Conservation (phyloP, 2,888 invertebrate species). For the Tachina fera region DNA sequence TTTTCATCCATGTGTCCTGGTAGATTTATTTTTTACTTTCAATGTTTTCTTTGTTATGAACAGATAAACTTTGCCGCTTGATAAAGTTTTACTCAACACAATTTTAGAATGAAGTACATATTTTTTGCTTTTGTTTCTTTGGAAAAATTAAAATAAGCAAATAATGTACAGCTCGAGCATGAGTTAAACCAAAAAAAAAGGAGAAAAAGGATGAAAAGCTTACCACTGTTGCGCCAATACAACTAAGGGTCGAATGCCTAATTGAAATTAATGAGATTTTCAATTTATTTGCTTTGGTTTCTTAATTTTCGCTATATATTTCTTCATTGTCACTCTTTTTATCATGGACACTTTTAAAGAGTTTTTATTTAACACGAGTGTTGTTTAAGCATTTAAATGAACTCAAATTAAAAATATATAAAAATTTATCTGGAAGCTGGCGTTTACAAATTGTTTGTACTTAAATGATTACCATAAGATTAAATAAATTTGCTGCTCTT, state of each 20-base stretch:
- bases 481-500: neutral
- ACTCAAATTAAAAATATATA: neutral
- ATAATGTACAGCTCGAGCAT: neutral
- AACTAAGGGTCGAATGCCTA: slow-evolving; percentile 68
- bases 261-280: slow-evolving; percentile 72
- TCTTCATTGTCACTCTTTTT: slow-evolving; percentile 7
- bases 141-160: neutral
- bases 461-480: slow-evolving; percentile 1
- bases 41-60: slow-evolving; percentile 19
- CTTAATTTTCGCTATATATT: slow-evolving; percentile 37
- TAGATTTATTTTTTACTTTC: slow-evolving; percentile 25
- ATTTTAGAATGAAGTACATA: slow-evolving; percentile 24
- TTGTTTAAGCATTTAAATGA: slow-evolving; percentile 1
- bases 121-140: neutral
- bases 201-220: slow-evolving; percentile 58
- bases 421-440: neutral
- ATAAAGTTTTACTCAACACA: slow-evolving; percentile 63
- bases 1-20: slow-evolving; percentile 18
- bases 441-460: slow-evolving; percentile 1
- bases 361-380: neutral
- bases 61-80: slow-evolving; percentile 37
- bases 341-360: neutral
- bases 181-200: neutral
- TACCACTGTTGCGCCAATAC: slow-evolving; percentile 65
- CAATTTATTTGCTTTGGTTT: slow-evolving; percentile 70